Evolutionary conservation across 2,113 vertebrate species (phyloP).

Genomic region (Laterallus jamaicensis): DNA sequence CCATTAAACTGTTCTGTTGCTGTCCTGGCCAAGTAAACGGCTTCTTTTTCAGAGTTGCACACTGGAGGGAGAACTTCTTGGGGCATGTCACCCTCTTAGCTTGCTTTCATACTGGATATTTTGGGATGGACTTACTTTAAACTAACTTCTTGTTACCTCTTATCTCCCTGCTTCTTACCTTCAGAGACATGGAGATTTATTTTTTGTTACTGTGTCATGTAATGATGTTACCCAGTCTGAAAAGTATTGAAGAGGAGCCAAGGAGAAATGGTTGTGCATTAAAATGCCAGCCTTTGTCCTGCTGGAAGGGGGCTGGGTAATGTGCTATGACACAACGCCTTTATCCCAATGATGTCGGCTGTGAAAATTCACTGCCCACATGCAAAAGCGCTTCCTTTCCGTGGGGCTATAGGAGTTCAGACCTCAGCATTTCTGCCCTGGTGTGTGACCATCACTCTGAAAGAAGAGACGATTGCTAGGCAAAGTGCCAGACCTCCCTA

Average conservation of each 20-base stretch:
- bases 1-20: background rate
- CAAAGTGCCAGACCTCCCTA: constrained; percentile 23
- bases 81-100: background rate
- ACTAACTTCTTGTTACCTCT: background rate
- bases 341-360: constrained; percentile 18
- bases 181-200: background rate
- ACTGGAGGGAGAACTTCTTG: background rate
- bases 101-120: background rate
- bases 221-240: background rate
- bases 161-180: background rate
- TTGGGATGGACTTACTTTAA: background rate
- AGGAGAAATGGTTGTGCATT: background rate
- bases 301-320: background rate
- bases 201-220: background rate
- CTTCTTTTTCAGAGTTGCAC: background rate
- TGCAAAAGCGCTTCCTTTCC: constrained; percentile 24
- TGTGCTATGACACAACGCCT: background rate
- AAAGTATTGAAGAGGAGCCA: background rate
- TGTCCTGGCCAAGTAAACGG: background rate
- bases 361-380: constrained; percentile 53
- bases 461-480: background rate
- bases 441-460: background rate
- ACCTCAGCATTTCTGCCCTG: background rate
- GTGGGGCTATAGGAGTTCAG: background rate
- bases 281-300: constrained; percentile 33